Base-by-base conservation (phyloP, 2,113 vertebrate species). In the Bambusicola thoracicus region DNA sequence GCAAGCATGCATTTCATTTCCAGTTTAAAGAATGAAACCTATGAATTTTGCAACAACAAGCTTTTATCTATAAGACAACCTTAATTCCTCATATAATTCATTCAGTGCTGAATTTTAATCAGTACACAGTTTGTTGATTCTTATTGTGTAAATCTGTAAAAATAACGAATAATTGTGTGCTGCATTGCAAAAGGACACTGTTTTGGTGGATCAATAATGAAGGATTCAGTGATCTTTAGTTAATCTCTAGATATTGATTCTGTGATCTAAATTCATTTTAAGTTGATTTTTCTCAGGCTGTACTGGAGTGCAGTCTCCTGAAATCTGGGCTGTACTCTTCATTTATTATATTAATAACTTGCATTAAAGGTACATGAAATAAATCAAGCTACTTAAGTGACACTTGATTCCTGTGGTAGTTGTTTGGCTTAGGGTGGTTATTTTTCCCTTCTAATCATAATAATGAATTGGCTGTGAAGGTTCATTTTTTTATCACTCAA, bases 211-310 rank as follows among this genome's bases (percentile, higher is more conserved):
- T 97, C 97, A 92, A 93, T 97, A 97, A 94, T 89, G 90, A 81
- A 90, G 87, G 93, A 96, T 97, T 97, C 95, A 93, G 85, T 94
- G 96, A 96, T 96, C 90, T 78, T 97, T 96, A 94, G 63, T 95
- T 96, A 97, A 97, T 97, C 65, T 83, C 59, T 56, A 88, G 63
- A 18, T 95, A 97, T 97, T 2, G 89, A 97, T 95, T 97, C 91
- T 34, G 11, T 94, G 76, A 95, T 97, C 86, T 94, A 92, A 96
- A 96, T 96, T 97, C 92, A 97, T 96, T 97, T 97, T 88, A 95
- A 95, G 96, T 92, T 97, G 81, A 96, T 96, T 97, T 97, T 96
- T 93, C 93, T 94, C 69, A 86, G 32, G 30, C 87, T 85, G 24
- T 78, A n/a, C 61, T 88, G 61, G 79, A 81, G 49, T 49, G 32